Evolutionary conservation across 2,888 invertebrate species (phyloP), one percentile per base, ranked within the genome.

Genomic region (Himalopsyche japonica): DNA sequence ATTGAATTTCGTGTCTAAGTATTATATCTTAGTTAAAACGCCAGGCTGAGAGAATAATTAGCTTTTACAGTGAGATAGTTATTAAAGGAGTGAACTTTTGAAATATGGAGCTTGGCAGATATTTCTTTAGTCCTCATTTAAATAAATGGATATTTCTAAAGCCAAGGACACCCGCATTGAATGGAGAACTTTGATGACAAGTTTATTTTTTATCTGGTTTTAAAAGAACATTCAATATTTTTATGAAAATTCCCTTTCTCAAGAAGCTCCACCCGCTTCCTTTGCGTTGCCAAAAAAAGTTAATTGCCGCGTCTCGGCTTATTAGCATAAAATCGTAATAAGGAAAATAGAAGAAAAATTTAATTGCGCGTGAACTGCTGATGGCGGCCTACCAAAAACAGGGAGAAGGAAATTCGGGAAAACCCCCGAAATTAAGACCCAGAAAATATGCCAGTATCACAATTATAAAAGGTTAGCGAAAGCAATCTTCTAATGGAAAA

Each of bases 291-390:
- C 76, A 24, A n/a, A 76, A 76, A 84, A 79, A 82, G 79, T 82
- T 84, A 84, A 84, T 84, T 84, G 84, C 84, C 82, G 84, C 84
- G 84, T 82, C 82, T 84, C 82, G 84, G 84, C 82, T 82, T 82
- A 82, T 84, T 82, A 82, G 79, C 82, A 82, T 82, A 84, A 84
- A 84, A 82, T 84, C 82, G 82, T 84, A 82, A 82, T 82, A 84
- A 84, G 82, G 84, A 84, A 84, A 82, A 82, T 84, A 84, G 82
- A 79, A 84, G 82, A 84, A 84, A 84, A 84, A 84, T 82, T 84
- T 84, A 84, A 84, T 84, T 84, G 84, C 82, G 84, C 84, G 84
- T 84, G 84, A 84, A 84, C 82, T 37, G 84, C n/a, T 57, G 57
- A 57, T 57, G 57, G 57, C 57, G 57, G 57, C 47, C 81, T 82